Evolutionary conservation across 1,140 invertebrate genomes (phyloP), one percentile per base, ranked within the genome.

Genomic region (Vanessa atalanta): DNA sequence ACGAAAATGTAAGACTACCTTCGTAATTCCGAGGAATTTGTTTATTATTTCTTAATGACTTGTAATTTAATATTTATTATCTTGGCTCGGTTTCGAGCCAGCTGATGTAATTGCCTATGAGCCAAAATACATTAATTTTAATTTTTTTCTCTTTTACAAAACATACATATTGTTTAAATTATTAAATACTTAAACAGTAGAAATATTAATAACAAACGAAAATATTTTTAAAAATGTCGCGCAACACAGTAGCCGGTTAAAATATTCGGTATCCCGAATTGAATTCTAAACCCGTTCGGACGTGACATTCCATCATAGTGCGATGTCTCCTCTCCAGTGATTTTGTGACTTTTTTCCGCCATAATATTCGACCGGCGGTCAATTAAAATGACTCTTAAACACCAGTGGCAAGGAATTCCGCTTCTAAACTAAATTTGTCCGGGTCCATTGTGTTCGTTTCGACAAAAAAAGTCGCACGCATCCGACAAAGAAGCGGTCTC

Each of bases 351-450:
- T 75, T 75, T 75, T 75, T 63, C 43, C 64, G 4, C 31, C 23
- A 75, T 15, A 26, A 72, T 64, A 76, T 57, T 43, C 14, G 48
- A 63, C 64, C 70, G 76, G 76, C 77, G 81, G 85, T 89, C 86
- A 89, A 89, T 88, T 88, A 89, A 89, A 89, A 88, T 89, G 82
- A 85, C 79, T 89, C 72, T 77, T 85, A 87, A 87, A 89, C 87
- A 89, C 87, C 87, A 89, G 64, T 31, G 69, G 63, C 57, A 47
- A 72, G 79, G 87, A 89, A 89, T 89, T 77, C 79, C 31, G 76
- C 51, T 76, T 76, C 81, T 73, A 66, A 66, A 68, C 85, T 80
- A 83, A 89, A 88, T 88, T 89, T 88, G 87, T 87, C 83, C 80
- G 55, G 73, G 1, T 43, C 87, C 83, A 89, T 89, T 89, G 87